Conservation (phyloP, 2,888 invertebrate species). For the Tryphoninae sp. region DNA sequence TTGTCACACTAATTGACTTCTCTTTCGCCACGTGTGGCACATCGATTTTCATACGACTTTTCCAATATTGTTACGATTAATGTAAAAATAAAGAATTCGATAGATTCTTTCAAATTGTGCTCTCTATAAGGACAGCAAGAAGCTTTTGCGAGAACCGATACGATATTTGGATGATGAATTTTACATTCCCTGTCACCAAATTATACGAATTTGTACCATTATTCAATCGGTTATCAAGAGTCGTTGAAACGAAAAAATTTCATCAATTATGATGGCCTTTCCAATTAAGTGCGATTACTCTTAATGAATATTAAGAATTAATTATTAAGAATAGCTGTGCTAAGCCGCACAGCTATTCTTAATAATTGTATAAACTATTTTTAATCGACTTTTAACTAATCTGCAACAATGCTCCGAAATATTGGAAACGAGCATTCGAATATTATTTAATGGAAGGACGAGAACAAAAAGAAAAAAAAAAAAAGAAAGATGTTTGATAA, state of each 20-base stretch:
- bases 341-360: slow-evolving; percentile 11
- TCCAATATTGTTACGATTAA: not conserved
- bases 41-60: slow-evolving; percentile 6
- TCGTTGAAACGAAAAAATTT: slow-evolving; percentile 38
- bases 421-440: slow-evolving; percentile 33
- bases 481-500: not conserved
- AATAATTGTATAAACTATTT: slow-evolving; percentile 54
- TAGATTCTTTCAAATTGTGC: not conserved
- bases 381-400: slow-evolving; percentile 28
- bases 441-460: slow-evolving; percentile 7
- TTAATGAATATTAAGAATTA: too few species aligned
- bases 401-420: slow-evolving; percentile 12
- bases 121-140: too few species aligned
- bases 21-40: not conserved
- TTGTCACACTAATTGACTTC: slow-evolving; percentile 30
- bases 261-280: slow-evolving; percentile 50
- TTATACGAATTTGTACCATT: not conserved
- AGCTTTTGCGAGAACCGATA: not conserved
- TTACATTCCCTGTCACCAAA: slow-evolving; percentile 14
- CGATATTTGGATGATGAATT: slow-evolving; percentile 7
- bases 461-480: not conserved
- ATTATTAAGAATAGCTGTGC: too few species aligned
- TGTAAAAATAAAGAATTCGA: not conserved
- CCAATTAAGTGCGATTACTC: slow-evolving; percentile 55
- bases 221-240: not conserved